Percentiles rank a stretch among this genome's conserved stretches.
phyloP scores from a whole-genome alignment of 2,888 invertebrate species.

The Himalopsyche anomala region DNA sequence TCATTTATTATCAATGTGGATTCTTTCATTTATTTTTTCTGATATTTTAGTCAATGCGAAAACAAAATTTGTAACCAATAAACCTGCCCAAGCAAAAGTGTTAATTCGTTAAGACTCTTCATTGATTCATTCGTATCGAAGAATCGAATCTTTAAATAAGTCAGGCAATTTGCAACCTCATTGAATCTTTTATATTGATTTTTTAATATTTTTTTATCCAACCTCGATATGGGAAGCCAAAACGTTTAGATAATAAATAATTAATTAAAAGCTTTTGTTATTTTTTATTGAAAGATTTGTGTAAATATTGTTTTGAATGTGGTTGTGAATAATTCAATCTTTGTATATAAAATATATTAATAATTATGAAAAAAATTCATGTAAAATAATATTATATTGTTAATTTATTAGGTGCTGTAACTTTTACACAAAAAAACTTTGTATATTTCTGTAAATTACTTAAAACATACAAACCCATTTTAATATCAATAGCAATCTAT shows the following conservation, averaged over 20 bases:
- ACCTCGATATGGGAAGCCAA: constrained; percentile 8
- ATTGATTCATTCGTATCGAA: too few species aligned
- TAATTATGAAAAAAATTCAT: neutral
- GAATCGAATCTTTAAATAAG: too few species aligned
- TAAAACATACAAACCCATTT: neutral
- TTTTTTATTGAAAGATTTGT: constrained; percentile 30
- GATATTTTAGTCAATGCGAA: too few species aligned
- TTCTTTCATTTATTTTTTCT: too few species aligned
- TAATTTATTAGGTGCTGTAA: constrained; percentile 39
- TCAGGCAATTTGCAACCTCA: too few species aligned
- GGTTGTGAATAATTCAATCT: constrained; percentile 63
- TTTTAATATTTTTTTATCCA: neutral
- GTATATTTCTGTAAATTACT: constrained; percentile 32
- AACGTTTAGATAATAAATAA: neutral
- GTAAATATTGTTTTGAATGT: constrained; percentile 52
- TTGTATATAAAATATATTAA: constrained; percentile 17
- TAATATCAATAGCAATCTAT: neutral
- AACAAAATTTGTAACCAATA: too few species aligned
- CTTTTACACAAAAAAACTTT: constrained; percentile 27
- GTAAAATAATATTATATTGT: constrained; percentile 31
- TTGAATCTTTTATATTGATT: neutral
- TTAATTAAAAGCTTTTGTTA: constrained; percentile 1
- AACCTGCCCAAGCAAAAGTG: too few species aligned
- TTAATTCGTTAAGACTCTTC: too few species aligned
- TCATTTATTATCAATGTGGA: too few species aligned